These are phyloP conservation scores for Eristalinus sepulchralis DNA, from an alignment of 2,888 invertebrate genomes.

Conservation along the genomic window DNA sequence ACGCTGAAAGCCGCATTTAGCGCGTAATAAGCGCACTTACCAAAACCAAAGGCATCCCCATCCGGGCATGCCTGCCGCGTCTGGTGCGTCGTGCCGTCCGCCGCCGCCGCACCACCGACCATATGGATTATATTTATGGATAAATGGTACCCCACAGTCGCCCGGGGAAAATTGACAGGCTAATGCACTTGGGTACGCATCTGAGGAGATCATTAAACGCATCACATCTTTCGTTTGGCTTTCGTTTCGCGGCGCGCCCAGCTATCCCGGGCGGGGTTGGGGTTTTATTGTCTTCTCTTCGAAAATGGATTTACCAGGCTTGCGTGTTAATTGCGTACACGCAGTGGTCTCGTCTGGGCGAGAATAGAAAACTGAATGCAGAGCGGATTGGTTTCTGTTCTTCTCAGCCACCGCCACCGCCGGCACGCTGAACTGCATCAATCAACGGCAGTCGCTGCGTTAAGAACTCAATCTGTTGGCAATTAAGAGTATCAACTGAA, in stretches of 20 bases:
- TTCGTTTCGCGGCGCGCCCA: not conserved
- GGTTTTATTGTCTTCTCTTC: conserved; percentile 59
- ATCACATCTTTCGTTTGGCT: conserved; percentile 34
- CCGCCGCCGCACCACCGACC: conserved; percentile 5
- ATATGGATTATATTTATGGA: conserved; percentile 53
- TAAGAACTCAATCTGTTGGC: conserved; percentile 57
- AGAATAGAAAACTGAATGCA: conserved; percentile 29
- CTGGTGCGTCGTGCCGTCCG: conserved; percentile 1
- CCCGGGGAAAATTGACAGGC: conserved; percentile 48
- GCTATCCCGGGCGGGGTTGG: not conserved
- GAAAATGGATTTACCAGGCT: conserved; percentile 57
- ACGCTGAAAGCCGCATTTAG: conserved; percentile 66
- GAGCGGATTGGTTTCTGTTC: conserved; percentile 23
- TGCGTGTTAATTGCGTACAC: conserved; percentile 48
- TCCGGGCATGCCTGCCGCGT: conserved; percentile 34
- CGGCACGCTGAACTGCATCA: conserved; percentile 22
- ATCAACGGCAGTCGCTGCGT: conserved; percentile 42
- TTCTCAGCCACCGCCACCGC: not conserved
- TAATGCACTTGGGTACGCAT: conserved; percentile 38
- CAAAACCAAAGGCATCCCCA: conserved; percentile 47
- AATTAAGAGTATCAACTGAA: conserved; percentile 58
- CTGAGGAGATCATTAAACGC: conserved; percentile 13
- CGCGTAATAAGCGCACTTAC: conserved; percentile 64
- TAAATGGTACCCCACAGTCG: conserved; percentile 46
- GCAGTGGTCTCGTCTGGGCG: not conserved